Conservation (phyloP, 2,888 invertebrate species). For the Dascillus cervinus region DNA sequence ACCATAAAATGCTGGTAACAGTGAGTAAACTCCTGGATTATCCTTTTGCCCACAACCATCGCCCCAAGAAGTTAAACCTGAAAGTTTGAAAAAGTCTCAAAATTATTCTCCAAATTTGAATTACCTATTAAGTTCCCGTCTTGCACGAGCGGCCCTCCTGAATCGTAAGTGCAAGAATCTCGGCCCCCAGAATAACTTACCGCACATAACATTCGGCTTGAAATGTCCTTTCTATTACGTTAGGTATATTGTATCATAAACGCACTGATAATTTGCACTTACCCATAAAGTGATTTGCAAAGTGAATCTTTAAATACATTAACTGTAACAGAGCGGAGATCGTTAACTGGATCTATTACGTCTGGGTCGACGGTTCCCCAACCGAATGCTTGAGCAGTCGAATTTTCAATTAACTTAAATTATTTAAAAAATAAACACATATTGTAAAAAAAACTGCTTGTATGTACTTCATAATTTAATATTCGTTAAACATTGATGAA, state of each 20-base stretch:
- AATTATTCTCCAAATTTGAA: no score
- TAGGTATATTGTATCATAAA: no score
- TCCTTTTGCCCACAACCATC: background rate
- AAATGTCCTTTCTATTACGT: no score
- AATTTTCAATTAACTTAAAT: background rate
- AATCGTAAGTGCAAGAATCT: conserved; percentile 5
- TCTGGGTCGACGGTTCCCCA: conserved; percentile 1
- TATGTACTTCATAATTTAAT: no score
- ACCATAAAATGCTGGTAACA: background rate
- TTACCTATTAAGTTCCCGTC: background rate
- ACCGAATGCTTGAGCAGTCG: background rate
- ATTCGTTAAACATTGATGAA: no score
- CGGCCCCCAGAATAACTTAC: background rate
- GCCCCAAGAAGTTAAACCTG: no score
- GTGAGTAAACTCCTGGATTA: background rate
- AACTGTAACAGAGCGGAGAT: background rate
- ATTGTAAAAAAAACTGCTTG: no score
- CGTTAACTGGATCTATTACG: no score
- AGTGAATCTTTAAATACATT: no score
- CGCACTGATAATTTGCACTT: no score
- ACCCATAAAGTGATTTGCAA: no score
- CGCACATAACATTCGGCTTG: conserved; percentile 3
- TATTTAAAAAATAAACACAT: background rate
- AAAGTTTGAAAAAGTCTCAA: no score
- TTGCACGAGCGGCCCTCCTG: conserved; percentile 5